Evolutionary conservation across 2,797 vertebrate species (phyloP), one percentile per base, ranked within the genome.

Genomic region (Diplodus puntazzo): DNA sequence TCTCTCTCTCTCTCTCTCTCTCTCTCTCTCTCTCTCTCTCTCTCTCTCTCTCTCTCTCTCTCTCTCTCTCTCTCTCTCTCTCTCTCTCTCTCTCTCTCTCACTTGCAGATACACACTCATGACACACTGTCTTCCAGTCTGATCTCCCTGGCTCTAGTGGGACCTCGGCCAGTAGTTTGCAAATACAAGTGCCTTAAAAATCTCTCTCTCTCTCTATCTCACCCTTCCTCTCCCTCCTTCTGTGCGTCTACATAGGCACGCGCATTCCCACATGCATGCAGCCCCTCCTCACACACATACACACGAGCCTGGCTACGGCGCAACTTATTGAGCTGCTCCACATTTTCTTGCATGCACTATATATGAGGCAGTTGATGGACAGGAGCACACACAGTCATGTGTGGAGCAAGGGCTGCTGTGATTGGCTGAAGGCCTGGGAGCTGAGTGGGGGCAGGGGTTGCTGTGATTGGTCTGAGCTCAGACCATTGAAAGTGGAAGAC

Each of bases 321-420:
- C 91, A 82, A 95, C 93, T 94, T 95, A 95, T 95, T 95, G 95
- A 95, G 95, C 94, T 92, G 95, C 94, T 92, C 95, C 96, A 96
- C 95, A 95, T 95, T 95, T 96, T 93, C 95, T 83, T 94, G 94
- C 95, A 95, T 96, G 96, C 96, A 95, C 95, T 98, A 96, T 97
- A 98, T 98, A 98, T 96, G 96, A 97, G 96, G 95, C 93, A 89
- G 92, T 95, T 98, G 96, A 98, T 93, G 94, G 97, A 97, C 97
- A 96, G 96, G 94, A 94, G 95, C 94, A 95, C 95, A 94, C 85
- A 95, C 80, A 91, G 96, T 98, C 97, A 98, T 94, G 96, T 97
- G 97, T 93, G 86, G 73, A 21, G 75, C 63, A 77, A 81, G 85
- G 78, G 77, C 81, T 72, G 86, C 82, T 77, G 87, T 75, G 89